Base-by-base conservation (phyloP, 2,888 invertebrate species). In the Chrysolina haemoptera region DNA sequence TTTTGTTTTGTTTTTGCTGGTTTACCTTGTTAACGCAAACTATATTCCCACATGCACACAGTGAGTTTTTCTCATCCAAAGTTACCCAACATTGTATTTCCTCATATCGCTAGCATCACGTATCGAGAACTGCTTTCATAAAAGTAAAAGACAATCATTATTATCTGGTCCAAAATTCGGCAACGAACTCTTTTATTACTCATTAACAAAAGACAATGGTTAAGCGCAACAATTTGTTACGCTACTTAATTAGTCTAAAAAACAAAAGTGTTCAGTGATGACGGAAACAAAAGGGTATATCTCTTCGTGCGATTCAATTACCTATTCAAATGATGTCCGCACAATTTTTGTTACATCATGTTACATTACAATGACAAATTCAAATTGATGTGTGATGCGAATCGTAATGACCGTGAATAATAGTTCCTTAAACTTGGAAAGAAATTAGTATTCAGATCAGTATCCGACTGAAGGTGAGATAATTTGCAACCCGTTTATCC, bases 371-470 rank as follows among this genome's bases (percentile, higher is more conserved):
- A 73, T 53, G 53, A 53, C 53, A 66, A 62, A 62, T 62, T 69
- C 65, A 65, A 69, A 64, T 69, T 14, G 46, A 35, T 48, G 65
- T 66, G 73, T 73, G 70, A 73, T 48, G 27, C 48, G 62, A 73
- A 73, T 74, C 35, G 11, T 40, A 62, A 74, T 74, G 8, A 4
- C 18, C 18, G 5, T 18, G 12, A 53, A 18, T 10, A 18, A 10
- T 53, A 1, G 53, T 18, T 48, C 48, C 48, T 53, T 53, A 20
- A 53, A 53, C 53, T 53, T 53, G 48, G 48, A 48, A 48, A 48
- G 4, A 16, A 8, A 48, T 48, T 48, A 16, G 16, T 48, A 48
- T 48, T 48, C 10, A 48, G 16, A 16, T 48, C 48, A 6, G 35
- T 35, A 8, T 35, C 8, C 8, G 46, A 41, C 18, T 16, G 4